Conservation (phyloP, 2,888 invertebrate genomes). For the Lepidochitona cinerea region DNA sequence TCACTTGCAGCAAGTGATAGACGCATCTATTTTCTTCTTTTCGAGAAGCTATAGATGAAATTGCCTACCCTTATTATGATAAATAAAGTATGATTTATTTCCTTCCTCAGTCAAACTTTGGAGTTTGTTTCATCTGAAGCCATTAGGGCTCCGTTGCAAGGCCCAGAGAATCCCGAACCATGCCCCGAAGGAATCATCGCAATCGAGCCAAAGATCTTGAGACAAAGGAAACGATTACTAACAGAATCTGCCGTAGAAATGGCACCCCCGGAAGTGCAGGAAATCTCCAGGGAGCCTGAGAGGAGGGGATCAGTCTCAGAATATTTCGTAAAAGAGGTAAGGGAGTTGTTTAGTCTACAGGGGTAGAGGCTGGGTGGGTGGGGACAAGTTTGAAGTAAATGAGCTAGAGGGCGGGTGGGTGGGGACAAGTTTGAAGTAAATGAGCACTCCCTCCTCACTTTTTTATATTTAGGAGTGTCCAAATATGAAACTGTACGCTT, state of each 20-base stretch:
- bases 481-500: no score
- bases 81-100: no score
- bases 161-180: constrained; percentile 12
- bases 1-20: no score
- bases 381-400: no score
- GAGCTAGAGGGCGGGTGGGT: no score
- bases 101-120: constrained; percentile 36
- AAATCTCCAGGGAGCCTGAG: not conserved
- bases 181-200: constrained; percentile 10
- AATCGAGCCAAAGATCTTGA: not conserved
- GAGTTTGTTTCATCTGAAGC: constrained; percentile 13
- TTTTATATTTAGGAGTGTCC: no score
- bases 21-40: no score
- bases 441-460: no score
- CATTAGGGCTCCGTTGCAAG: constrained; percentile 14
- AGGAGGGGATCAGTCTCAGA: not conserved
- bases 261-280: not conserved
- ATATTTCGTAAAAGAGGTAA: not conserved
- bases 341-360: not conserved
- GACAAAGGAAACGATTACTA: not conserved
- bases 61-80: no score
- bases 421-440: no score
- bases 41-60: no score
- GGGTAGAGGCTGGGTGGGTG: no score
- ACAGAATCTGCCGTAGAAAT: not conserved